Percentiles rank a stretch among this genome's conserved stretches.
Conservation (phyloP, 2,797 vertebrate species). For the Pogoniulus pusillus region DNA sequence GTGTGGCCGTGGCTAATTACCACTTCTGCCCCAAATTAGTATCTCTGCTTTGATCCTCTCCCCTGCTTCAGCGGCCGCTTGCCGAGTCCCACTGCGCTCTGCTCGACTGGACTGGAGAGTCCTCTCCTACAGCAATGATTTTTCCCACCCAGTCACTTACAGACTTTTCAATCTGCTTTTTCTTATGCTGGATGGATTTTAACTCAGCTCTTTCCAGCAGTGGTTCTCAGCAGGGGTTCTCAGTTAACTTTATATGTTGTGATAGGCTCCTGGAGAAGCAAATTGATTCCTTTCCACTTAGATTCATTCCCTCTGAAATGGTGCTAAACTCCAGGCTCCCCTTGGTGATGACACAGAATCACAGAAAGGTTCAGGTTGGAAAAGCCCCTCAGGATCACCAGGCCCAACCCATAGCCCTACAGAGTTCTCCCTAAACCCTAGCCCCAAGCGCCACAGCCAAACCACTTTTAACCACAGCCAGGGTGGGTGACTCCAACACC, state of each 20-base stretch:
- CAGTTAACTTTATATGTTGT: not conserved
- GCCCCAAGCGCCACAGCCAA: too few species aligned
- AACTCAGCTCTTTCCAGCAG: not conserved
- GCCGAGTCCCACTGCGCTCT: not conserved
- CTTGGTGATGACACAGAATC: not conserved
- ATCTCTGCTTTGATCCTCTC: constrained; percentile 8
- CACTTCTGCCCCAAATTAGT: constrained; percentile 23
- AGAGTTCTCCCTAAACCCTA: too few species aligned
- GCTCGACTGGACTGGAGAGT: not conserved
- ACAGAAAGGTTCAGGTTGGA: too few species aligned
- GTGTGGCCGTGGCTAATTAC: constrained; percentile 15
- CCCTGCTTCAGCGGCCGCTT: constrained; percentile 13
- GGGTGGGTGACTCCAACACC: too few species aligned
- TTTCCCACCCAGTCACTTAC: constrained; percentile 13
- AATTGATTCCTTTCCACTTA: not conserved
- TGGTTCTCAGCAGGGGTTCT: constrained; percentile 14
- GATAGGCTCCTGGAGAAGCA: not conserved
- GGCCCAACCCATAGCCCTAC: too few species aligned
- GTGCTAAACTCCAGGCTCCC: not conserved
- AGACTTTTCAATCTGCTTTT: constrained; percentile 46
- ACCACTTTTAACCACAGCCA: too few species aligned
- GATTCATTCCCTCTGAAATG: not conserved
- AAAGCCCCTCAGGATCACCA: too few species aligned
- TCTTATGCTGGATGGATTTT: constrained; percentile 1
- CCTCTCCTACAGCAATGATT: not conserved